Base-by-base conservation (phyloP, 2,113 vertebrate species). In the Dicerorhinus sumatrensis region DNA sequence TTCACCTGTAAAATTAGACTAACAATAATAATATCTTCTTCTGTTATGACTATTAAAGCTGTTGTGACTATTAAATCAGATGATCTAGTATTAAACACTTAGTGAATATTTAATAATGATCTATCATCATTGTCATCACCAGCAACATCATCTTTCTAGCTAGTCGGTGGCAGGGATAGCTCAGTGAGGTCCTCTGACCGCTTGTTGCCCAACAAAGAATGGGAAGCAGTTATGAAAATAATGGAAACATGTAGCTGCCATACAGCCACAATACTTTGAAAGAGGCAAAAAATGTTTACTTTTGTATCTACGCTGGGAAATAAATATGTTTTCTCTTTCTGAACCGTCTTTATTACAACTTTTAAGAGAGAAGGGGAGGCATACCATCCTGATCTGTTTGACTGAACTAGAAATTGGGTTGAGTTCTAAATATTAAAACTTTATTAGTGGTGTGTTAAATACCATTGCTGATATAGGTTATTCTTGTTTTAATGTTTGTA, bases 381-480 rank as follows among this genome's bases (percentile, higher is more conserved):
- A 9, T 67, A 73, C 14, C 10, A 87, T 33, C 14, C 36, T 27
- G 56, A 60, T 70, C 51, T 81, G 54, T 27, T 51, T 87, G 79
- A 48, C 42, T 84, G 60, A 97, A 80, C 65, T 0, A 67, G 33
- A 94, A 96, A 67, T 88, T 93, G 16, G 6, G 17, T 95, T 62
- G 73, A n/a, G 56, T 83, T 60, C 33, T 80, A 88, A 98, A 63
- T 91, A 88, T 29, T 82, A 67, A 94, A 60, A 18, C 7, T 70
- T 54, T 85, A 36, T 62, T 11, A 60, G 25, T 56, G 39, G 10
- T 42, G 3, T 46, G 23, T 67, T 77, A 81, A 48, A 54, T 82
- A 48, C 1, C 13, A 70, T 70, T 48, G 60, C 13, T 65, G 70
- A 60, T 65, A 12, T 39, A 82, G 77, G 42, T 89, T 67, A 82